A percentile compares a stretch with the other conserved stretches of the same genome.
Evolutionary conservation across 1,140 invertebrate species (phyloP).

Genomic region (Paralvinella palmiformis): DNA sequence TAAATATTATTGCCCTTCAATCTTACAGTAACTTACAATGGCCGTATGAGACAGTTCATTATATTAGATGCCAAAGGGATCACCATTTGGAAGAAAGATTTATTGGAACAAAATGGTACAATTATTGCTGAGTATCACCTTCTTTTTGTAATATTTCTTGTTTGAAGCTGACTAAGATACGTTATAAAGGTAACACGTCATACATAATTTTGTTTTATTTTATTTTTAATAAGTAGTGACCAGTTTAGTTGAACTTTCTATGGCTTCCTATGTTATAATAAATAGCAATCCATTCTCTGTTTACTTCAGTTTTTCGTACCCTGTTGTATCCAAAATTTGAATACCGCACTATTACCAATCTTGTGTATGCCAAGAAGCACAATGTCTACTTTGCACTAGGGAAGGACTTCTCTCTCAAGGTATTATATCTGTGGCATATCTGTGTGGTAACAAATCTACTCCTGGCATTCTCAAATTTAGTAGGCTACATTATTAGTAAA

Average conservation of each 20-base stretch:
- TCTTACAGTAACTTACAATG: conserved; percentile 40
- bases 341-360: conserved; percentile 27
- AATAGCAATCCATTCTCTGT: neutral
- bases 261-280: neutral
- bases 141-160: neutral
- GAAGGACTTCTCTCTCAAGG: conserved; percentile 47
- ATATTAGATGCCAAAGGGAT: conserved; percentile 44
- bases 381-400: conserved; percentile 47
- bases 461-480: neutral
- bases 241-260: neutral
- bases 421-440: conserved; percentile 19
- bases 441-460: neutral
- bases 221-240: neutral
- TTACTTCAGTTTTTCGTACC: neutral
- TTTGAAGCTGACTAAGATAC: neutral
- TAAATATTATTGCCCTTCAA: neutral
- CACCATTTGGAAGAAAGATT: conserved; percentile 41
- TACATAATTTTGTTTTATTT: neutral
- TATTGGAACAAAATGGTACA: conserved; percentile 29
- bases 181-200: neutral
- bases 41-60: conserved; percentile 41
- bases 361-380: conserved; percentile 43
- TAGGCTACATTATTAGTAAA: neutral
- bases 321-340: neutral
- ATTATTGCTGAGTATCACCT: neutral